Evolutionary conservation across 2,113 vertebrate species (phyloP), one percentile per base, ranked within the genome.

Genomic region (Phainopepla nitens): DNA sequence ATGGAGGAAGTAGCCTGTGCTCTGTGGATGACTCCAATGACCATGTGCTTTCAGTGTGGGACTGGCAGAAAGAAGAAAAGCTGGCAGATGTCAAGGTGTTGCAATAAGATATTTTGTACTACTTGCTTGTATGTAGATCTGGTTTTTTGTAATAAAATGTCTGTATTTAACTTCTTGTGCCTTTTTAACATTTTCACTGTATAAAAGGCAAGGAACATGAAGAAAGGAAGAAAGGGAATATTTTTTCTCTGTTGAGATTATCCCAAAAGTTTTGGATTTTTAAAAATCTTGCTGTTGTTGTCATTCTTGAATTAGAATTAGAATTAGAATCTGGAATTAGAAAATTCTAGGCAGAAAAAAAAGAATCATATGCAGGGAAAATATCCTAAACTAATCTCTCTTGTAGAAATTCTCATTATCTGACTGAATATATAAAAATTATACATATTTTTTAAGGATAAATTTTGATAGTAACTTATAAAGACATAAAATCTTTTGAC

Each of bases 21-120:
- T 98, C 98, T 0, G 99, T 99, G 42, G 99, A 99, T 14, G 99
- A 99, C 96, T 99, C 99, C 91, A 99, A 99, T 0, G 99, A 99
- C 93, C 99, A 99, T 0, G 98, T 99, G 35, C 98, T 99, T 23
- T 99, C 99, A 0, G 98, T 99, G 76, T 99, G 99, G 99, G 99
- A 99, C 96, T 99, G 99, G 99, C 99, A 99, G 97, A 99, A 98
- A 81, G 99, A 99, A 85, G 99, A 99, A 84, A 98, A 98, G 62
- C 97, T 99, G 91, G 99, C 99, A 6, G 99, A 99, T 25, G 99
- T 99, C 89, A 99, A 99, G 99, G 99, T 99, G 95, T 97, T 65
- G 18, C 75, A 87, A 82, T 93, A 94, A 94, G 90, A 93, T 92
- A 72, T 76, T 96, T 96, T 95, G n/a, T 94, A 57, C 65, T 87